Conservation (phyloP, 2,888 invertebrate genomes). For the Acleris laterana region DNA sequence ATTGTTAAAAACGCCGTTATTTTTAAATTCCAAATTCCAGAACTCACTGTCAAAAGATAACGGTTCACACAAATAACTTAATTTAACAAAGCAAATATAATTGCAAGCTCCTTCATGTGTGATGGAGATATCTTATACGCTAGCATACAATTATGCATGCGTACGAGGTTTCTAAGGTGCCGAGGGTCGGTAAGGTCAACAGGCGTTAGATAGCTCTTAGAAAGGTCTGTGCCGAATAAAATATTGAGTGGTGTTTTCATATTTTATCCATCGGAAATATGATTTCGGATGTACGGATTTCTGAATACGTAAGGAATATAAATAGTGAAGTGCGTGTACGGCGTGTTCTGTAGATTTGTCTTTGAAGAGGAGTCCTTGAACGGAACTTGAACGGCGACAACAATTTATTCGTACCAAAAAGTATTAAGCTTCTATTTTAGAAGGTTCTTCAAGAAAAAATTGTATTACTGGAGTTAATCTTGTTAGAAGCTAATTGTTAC, state of each 20-base stretch:
- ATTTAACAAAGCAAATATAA: constrained; percentile 33
- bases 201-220: constrained; percentile 63
- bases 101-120: constrained; percentile 36
- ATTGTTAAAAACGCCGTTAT: too few species aligned
- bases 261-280: constrained; percentile 31
- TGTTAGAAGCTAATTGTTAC: too few species aligned
- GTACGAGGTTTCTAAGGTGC: constrained; percentile 63
- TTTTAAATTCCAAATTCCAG: not conserved
- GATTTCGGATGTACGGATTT: constrained; percentile 34
- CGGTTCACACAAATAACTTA: constrained; percentile 32
- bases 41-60: constrained; percentile 16
- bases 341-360: constrained; percentile 23
- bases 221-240: constrained; percentile 57
- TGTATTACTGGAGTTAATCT: too few species aligned
- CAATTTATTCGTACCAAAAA: constrained; percentile 1
- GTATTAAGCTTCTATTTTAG: not conserved
- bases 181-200: constrained; percentile 69
- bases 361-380: constrained; percentile 16
- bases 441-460: not conserved
- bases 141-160: constrained; percentile 65
- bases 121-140: constrained; percentile 44
- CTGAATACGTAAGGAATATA: constrained; percentile 29
- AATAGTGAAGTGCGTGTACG: constrained; percentile 30
- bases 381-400: constrained; percentile 14
- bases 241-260: constrained; percentile 53